Evolutionary conservation across 1,140 invertebrate genomes (phyloP), one percentile per base, ranked within the genome.

Genomic region (Daktulosphaira vitifoliae): DNA sequence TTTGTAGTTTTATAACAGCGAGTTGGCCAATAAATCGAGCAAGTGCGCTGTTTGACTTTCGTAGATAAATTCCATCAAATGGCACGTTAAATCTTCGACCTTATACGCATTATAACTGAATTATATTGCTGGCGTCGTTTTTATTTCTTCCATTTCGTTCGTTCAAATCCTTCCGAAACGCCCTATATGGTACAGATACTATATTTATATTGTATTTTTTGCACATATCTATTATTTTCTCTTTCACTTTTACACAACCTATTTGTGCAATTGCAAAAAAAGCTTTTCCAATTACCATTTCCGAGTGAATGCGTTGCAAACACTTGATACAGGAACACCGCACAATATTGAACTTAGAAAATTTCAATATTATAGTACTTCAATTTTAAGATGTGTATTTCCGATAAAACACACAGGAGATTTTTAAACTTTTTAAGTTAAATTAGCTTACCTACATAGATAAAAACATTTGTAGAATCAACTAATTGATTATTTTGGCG

Each of bases 21-120:
- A n/a, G n/a, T n/a, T n/a, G n/a, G n/a, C n/a, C 51, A 38, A 56
- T 56, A 56, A 56, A 56, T 56, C 37, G 52, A 56, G 15, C 51
- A 53, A n/a, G 52, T 0, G 8, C 8, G 44, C 20, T 13, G 50
- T 25, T 37, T 42, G 53, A 37, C 53, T 56, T 42, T 56, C 37
- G 8, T 7, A 42, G 38, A 44, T 56, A 42, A 56, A 56, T 56
- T 25, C 53, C 38, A 25, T 56, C 53, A 42, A 56, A 56, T 25
- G 53, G 53, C 53, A 42, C 53, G 38, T 56, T 56, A 56, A 56
- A 56, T 42, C 53, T 23, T 56, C 52, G 52, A 42, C 37, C 52
- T 54, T 20, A 54, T 52, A 53, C 51, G 51, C 29, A 37, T 53
- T 53, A 53, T 56, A 56, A 39, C 52, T 25, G 37, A 56, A 56